Evolutionary conservation across 2,797 vertebrate species (phyloP), one percentile per base, ranked within the genome.

Genomic region (Chiroxiphia lanceolata): DNA sequence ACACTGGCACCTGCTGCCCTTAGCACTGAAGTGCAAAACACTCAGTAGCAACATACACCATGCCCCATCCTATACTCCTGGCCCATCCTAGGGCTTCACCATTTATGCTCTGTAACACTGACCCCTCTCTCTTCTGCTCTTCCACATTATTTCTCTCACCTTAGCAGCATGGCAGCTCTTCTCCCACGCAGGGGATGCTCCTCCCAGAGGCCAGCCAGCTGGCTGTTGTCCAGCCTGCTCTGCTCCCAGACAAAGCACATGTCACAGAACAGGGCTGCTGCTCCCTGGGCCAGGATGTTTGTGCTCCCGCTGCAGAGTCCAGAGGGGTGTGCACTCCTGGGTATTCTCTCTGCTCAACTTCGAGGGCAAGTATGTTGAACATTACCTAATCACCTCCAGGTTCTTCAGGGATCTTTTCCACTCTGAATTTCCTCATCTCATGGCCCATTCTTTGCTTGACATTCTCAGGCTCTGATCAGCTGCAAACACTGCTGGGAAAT

Each of bases 201-300:
- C 42, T 26, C 1, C 29, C 18, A 44, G 31, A 63, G 21, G 38
- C 29, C 44, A 68, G 10, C 6, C 29, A 40, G 61, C 29, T 50
- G 27, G 13, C 27, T 79, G 26, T 34, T 75, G 48, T 45, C n/a
- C 40, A 68, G 67, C 36, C 59, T 59, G 34, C 36, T 45, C 25
- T 80, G 33, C 61, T 65, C 23, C 0, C 0, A 61, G 69, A 44
- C 0, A 3, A 67, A 56, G 34, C 18, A 11, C 1, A 3, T 21
- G 61, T 40, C 3, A 2, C 48, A 71, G 13, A 89, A 29, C 8
- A 33, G 2, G 31, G 45, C 25, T 67, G 44, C 78, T 56, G 82
- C 36, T 59, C 16, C 22, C 57, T 45, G 1, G 2, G 14, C n/a
- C 22, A 50, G 42, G 72, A 19, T 6, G 8, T 12, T 26, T 61